Evolutionary conservation across 2,888 invertebrate species (phyloP).

Genomic region (Cecidostiba fungosa): DNA sequence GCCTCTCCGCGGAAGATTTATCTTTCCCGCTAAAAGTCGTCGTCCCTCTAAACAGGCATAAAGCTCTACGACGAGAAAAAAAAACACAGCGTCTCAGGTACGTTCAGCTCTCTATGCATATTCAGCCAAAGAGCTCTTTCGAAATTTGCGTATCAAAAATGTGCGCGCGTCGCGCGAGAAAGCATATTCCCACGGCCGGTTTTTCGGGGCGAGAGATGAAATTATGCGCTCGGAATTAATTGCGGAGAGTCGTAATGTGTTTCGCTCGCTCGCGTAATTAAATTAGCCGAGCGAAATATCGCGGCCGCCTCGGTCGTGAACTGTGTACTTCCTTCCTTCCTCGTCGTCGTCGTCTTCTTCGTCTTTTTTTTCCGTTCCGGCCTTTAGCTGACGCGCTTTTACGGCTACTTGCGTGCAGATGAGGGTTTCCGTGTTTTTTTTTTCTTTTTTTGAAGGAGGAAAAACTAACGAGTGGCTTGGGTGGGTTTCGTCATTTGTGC

Average conservation of each 20-base stretch:
- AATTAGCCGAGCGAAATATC: slow-evolving; percentile 62
- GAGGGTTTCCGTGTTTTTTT: background rate
- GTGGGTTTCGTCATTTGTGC: background rate
- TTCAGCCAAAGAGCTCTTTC: background rate
- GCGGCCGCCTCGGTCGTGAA: background rate
- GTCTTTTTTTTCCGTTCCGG: background rate
- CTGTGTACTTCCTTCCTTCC: background rate
- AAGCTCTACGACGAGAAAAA: background rate
- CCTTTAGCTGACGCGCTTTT: slow-evolving; percentile 30
- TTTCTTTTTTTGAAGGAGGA: background rate
- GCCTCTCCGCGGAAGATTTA: background rate
- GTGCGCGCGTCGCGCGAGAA: slow-evolving; percentile 7
- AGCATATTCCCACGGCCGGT: slow-evolving; percentile 30
- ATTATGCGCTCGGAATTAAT: slow-evolving; percentile 71
- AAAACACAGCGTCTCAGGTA: background rate
- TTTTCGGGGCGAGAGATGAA: slow-evolving; percentile 65
- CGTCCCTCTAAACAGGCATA: slow-evolving; percentile 4
- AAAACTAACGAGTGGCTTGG: slow-evolving; percentile 28
- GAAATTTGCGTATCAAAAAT: slow-evolving; percentile 10
- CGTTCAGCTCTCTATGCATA: background rate
- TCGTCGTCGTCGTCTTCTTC: background rate
- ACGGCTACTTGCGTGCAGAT: slow-evolving; percentile 7
- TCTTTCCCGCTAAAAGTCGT: slow-evolving; percentile 10
- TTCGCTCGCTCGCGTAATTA: slow-evolving; percentile 60
- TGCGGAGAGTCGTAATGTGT: slow-evolving; percentile 61